These are phyloP conservation scores for Tetrapedia diversipes DNA, from an alignment of 2,888 invertebrate genomes.

Conservation along the genomic window DNA sequence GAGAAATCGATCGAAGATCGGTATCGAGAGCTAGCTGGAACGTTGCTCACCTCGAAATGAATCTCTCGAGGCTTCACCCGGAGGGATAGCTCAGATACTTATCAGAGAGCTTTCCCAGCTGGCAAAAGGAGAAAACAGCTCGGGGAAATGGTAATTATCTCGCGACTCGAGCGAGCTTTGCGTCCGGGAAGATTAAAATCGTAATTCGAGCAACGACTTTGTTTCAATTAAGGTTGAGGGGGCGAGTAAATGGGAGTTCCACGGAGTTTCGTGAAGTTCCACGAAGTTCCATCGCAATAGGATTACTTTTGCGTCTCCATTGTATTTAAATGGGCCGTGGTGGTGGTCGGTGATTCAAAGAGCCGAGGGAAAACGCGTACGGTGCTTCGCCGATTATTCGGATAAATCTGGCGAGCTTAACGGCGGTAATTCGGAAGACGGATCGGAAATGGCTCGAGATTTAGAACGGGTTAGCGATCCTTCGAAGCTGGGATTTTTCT, in stretches of 20 bases:
- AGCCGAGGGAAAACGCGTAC: background rate
- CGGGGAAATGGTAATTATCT: conserved; percentile 46
- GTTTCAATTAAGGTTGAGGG: conserved; percentile 55
- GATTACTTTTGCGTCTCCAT: conserved; percentile 37
- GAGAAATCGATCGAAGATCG: no score
- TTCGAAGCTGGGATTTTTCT: no score
- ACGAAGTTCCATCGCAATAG: conserved; percentile 18
- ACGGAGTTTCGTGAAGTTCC: conserved; percentile 24
- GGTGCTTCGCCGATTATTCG: background rate
- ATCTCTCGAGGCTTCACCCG: no score
- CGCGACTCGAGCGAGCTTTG: conserved; percentile 5
- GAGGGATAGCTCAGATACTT: no score
- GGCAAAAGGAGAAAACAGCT: conserved; percentile 23
- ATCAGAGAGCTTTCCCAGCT: conserved; percentile 21
- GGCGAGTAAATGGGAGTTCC: conserved; percentile 23
- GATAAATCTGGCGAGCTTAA: background rate
- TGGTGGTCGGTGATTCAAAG: conserved; percentile 9
- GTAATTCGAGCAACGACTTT: conserved; percentile 42
- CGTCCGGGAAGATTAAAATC: conserved; percentile 38
- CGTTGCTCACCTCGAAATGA: no score
- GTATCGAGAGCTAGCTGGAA: no score
- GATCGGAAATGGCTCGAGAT: no score
- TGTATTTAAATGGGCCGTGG: conserved; percentile 39
- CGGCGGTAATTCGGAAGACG: no score
- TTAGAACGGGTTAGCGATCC: no score